These are phyloP conservation scores for Mus pahari DNA, from an alignment of 2,113 vertebrate genomes.

Conservation along the genomic window DNA sequence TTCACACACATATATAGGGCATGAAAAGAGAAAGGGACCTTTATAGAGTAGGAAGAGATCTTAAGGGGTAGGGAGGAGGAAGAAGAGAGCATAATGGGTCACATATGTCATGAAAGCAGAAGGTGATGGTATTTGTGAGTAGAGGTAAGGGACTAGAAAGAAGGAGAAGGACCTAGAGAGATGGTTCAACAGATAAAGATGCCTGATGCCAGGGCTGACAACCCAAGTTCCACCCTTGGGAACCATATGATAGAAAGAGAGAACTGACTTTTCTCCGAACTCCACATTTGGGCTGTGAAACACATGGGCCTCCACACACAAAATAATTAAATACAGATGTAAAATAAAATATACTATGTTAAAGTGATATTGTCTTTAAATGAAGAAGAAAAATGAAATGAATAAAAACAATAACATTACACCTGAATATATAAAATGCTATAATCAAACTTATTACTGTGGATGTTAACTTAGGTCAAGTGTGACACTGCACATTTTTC, in stretches of 20 bases:
- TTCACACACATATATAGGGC: background rate
- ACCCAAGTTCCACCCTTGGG: too few relatives aligned
- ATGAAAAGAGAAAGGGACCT: background rate
- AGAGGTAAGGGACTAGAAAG: background rate
- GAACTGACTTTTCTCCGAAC: background rate
- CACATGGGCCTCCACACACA: too few relatives aligned
- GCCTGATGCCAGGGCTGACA: background rate
- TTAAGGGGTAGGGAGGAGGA: background rate
- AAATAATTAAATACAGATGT: too few relatives aligned
- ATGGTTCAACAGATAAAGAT: too few relatives aligned
- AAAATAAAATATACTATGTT: background rate
- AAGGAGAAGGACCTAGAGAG: too few relatives aligned
- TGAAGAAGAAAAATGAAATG: too few relatives aligned
- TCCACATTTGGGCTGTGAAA: background rate
- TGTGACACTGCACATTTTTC: too few relatives aligned
- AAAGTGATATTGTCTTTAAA: background rate
- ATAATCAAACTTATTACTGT: too few relatives aligned
- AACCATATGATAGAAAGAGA: background rate
- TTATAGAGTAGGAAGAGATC: background rate
- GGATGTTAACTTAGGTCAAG: too few relatives aligned
- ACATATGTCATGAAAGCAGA: background rate
- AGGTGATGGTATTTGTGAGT: background rate
- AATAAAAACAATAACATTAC: too few relatives aligned
- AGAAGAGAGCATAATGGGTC: background rate
- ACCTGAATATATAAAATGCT: too few relatives aligned